These are phyloP conservation scores for Taphrorychus bicolor DNA, from an alignment of 2,888 invertebrate species.

Conservation along the genomic window DNA sequence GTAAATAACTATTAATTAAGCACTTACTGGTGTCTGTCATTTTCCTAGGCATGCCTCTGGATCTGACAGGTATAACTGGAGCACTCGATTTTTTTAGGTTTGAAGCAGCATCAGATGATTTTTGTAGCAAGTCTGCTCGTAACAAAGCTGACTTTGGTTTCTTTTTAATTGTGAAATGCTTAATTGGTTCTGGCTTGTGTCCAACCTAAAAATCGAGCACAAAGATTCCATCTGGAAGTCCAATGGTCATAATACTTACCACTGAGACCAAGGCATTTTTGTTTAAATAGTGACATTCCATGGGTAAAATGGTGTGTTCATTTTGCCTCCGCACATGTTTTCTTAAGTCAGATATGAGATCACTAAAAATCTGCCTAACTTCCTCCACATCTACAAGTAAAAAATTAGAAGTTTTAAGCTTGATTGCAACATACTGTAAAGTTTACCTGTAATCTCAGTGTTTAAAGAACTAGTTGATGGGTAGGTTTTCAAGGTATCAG, in stretches of 20 bases:
- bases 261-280: conserved; percentile 89
- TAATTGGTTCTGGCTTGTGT: conserved; percentile 81
- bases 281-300: conserved; percentile 96
- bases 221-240: background rate
- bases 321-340: conserved; percentile 84
- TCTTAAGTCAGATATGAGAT: conserved; percentile 84
- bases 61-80: conserved; percentile 87
- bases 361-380: conserved; percentile 87
- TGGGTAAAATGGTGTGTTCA: conserved; percentile 85
- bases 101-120: conserved; percentile 88
- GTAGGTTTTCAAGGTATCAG: conserved; percentile 93
- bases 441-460: conserved; percentile 73
- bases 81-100: conserved; percentile 89
- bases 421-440: background rate
- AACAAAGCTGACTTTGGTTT: conserved; percentile 95
- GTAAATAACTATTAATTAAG: background rate
- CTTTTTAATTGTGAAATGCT: conserved; percentile 91
- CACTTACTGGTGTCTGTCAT: conserved; percentile 92
- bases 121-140: conserved; percentile 87
- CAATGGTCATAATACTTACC: conserved; percentile 61
- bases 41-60: conserved; percentile 90
- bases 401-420: background rate
- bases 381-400: conserved; percentile 85
- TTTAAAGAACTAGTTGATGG: conserved; percentile 90
- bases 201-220: conserved; percentile 66